phyloP scores from a whole-genome alignment of 2,797 vertebrate genomes.

The Sebastes trivittatus region DNA sequence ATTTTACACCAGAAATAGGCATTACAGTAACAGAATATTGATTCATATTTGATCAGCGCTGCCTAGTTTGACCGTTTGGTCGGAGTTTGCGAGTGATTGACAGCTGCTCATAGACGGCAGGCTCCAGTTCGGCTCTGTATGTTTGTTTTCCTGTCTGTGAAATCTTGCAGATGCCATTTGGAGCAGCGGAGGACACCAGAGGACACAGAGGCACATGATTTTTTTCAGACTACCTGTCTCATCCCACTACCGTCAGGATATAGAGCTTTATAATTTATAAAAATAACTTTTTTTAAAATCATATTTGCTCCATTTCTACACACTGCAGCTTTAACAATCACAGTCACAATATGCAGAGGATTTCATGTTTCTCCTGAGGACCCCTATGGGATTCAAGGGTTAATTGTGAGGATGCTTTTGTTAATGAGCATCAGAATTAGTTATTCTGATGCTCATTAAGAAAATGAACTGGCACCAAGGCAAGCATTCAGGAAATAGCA shows the following conservation, averaged over 20 bases:
- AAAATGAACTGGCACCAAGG: constrained; percentile 62
- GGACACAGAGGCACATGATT: no score
- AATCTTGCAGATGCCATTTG: no score
- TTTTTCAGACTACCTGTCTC: no score
- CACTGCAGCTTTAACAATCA: neutral
- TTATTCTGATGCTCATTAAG: constrained; percentile 73
- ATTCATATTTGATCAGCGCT: no score
- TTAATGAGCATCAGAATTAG: constrained; percentile 55
- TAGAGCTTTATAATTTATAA: no score
- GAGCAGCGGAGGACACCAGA: no score
- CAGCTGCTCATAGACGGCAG: accelerated
- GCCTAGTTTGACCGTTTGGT: no score
- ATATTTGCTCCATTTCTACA: no score
- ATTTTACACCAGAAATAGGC: accelerated
- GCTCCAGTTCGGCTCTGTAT: accelerated
- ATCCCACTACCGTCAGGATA: no score
- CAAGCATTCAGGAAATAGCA: constrained; percentile 46
- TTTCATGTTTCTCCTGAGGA: constrained; percentile 50
- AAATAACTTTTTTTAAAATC: no score
- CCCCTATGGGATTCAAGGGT: constrained; percentile 60
- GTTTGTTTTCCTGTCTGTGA: no score
- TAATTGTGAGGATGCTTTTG: constrained; percentile 69
- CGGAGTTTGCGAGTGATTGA: accelerated
- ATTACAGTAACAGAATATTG: no score
- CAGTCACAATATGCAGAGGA: constrained; percentile 6